phyloP scores from a whole-genome alignment of 1,140 invertebrate species.

The Elymnias hypermnestra region DNA sequence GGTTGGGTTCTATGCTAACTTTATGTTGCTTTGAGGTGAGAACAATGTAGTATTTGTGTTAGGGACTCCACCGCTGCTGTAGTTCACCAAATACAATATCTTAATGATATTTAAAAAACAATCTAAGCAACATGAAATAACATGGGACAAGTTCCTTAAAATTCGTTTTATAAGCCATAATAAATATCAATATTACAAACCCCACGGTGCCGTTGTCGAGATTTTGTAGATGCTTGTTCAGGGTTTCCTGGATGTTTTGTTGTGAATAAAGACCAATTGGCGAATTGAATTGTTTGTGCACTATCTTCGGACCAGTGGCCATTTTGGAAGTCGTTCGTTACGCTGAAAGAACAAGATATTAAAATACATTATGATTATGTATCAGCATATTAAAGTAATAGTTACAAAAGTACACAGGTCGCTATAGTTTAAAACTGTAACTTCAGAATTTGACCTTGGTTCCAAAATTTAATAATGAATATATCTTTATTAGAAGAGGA shows the following conservation, averaged over 20 bases:
- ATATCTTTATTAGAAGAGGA: too few species aligned
- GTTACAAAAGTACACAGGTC: too few species aligned
- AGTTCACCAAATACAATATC: background rate
- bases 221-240: conserved; percentile 86
- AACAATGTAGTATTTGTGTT: conserved; percentile 20
- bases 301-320: conserved; percentile 79
- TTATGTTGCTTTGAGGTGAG: conserved; percentile 13
- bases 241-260: conserved; percentile 86
- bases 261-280: conserved; percentile 91
- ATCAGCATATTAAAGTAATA: too few species aligned
- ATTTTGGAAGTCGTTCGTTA: conserved; percentile 76
- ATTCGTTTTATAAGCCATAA: too few species aligned
- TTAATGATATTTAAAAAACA: background rate
- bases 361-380: too few species aligned
- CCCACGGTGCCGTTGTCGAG: conserved; percentile 86
- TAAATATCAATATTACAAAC: too few species aligned
- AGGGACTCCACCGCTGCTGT: background rate
- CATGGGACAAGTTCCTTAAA: too few species aligned
- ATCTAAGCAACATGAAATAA: too few species aligned
- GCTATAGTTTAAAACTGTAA: too few species aligned
- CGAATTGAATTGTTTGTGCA: conserved; percentile 93
- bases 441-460: too few species aligned
- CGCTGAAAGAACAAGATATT: conserved; percentile 44
- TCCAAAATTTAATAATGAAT: too few species aligned
- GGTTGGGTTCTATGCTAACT: conserved; percentile 10